Conservation (phyloP, 2,797 vertebrate species). For the Falco columbarius region DNA sequence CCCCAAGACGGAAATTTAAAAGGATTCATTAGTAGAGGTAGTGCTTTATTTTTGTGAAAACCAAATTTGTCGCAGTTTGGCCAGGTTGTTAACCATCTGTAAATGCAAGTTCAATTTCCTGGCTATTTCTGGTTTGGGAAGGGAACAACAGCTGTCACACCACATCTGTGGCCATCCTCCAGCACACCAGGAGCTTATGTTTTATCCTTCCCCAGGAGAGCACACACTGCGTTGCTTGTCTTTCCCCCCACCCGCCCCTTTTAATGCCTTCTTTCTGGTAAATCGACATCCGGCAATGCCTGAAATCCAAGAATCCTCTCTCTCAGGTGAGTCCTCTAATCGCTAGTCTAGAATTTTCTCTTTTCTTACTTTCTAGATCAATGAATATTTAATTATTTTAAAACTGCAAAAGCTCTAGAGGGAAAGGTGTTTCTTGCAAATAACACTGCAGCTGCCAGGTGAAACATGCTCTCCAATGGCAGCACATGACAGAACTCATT, state of each 20-base stretch:
- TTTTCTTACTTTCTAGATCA: background rate
- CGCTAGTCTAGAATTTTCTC: background rate
- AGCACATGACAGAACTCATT: background rate
- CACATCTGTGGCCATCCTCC: background rate
- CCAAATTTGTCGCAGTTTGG: background rate
- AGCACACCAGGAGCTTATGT: background rate
- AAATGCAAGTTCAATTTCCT: background rate
- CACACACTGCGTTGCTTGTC: background rate
- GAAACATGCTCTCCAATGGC: background rate
- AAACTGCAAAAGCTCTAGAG: background rate
- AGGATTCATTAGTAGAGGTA: background rate
- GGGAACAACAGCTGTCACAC: background rate
- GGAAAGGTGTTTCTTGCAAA: background rate
- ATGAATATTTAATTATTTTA: background rate
- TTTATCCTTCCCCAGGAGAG: background rate
- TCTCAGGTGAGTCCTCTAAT: background rate
- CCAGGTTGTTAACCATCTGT: background rate
- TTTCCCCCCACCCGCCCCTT: rapidly evolving
- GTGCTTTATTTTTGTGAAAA: background rate
- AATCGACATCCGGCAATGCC: background rate
- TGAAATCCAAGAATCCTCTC: background rate
- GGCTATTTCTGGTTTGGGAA: background rate
- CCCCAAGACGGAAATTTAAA: background rate
- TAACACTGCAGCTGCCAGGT: background rate
- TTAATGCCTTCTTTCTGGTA: background rate